phyloP scores from a whole-genome alignment of 2,888 invertebrate genomes.

The Congeria kusceri region DNA sequence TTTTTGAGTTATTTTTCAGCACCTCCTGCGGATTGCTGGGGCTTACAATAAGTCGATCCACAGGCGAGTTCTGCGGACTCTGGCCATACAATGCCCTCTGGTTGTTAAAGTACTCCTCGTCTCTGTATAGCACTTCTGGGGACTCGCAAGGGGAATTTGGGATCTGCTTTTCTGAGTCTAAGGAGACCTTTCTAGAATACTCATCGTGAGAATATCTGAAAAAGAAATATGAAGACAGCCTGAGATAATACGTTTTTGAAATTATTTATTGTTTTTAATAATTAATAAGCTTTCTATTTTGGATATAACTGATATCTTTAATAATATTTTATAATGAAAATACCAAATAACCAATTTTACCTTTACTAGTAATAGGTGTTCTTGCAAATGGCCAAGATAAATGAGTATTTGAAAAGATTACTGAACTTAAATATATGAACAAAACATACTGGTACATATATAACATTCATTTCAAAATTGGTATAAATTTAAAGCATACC shows the following conservation, averaged over 20 bases:
- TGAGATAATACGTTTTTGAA: not conserved
- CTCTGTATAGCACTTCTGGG: conserved; percentile 40
- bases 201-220: conserved; percentile 64
- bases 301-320: too few species aligned
- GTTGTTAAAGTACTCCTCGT: conserved; percentile 29
- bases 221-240: not conserved
- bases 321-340: too few species aligned
- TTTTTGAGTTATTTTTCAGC: conserved; percentile 24
- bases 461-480: too few species aligned
- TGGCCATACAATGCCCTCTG: conserved; percentile 21
- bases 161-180: conserved; percentile 38
- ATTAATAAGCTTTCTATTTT: too few species aligned
- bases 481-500: too few species aligned
- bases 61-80: not conserved
- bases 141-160: conserved; percentile 56
- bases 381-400: too few species aligned
- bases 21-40: conserved; percentile 31
- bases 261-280: too few species aligned
- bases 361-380: too few species aligned
- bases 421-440: too few species aligned
- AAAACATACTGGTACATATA: too few species aligned
- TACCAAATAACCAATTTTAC: too few species aligned
- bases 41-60: conserved; percentile 44
- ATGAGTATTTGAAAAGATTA: too few species aligned
- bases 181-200: conserved; percentile 50